Base-by-base conservation (phyloP, 2,888 invertebrate genomes). In the Parasteatoda lunata region DNA sequence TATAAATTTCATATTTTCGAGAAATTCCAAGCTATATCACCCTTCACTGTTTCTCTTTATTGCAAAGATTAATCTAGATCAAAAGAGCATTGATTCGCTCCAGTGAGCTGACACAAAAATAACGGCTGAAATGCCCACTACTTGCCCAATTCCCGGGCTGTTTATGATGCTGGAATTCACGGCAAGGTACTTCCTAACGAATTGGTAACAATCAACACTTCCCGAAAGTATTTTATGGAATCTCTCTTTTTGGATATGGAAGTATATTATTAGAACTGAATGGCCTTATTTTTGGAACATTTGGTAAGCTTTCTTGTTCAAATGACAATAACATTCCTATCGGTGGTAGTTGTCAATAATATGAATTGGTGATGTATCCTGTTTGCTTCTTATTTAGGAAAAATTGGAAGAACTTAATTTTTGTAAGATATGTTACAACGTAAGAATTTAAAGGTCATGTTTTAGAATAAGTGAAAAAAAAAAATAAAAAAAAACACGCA, bases 141-240 rank as follows among this genome's bases (percentile, higher is more conserved):
- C 11, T 7, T 8, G 65, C 48, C 7, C 15, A 45, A n/a, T n/a
- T 30, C 49, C 13, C 70, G 71, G 30, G n/a, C 73, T 71, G 80
- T 80, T 80, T 80, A 80, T 80, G 80, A 66, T 45, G 9, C 51
- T 52, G 73, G 80, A 66, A 66, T 80, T 80, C 72, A 80, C 80
- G 80, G 51, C 45, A 47, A 11, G 65, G 9, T 45, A 52, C 65
- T 66, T 80, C n/a, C 80, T 52, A 72, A 80, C 65, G 66, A 68
- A 80, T 66, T 47, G 72, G 65, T 65, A n/a, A 73, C 80, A 80
- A 80, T 81, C 75, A 75, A 75, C 81, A 75, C 48, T n/a, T 30
- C 54, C 49, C 54, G 15, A n/a, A 30, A 30, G 66, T 13, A 45
- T 52, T 49, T 52, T 64, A 71, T 79, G 71, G 71, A 79, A 79